phyloP scores from a whole-genome alignment of 1,140 invertebrate species.

The fruit fly (Drosophila melanogaster) region Release_6_plus_ISO1_MT NT_037436.4:10051501-10052000 shows the following conservation, averaged over 20 bases:
- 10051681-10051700: no score
- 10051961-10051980: constrained; percentile 64
- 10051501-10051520: no score
- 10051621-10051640: no score
- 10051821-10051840: constrained; percentile 27
- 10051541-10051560: no score
- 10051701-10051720: no score
- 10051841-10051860: constrained; percentile 52
- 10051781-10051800: constrained; percentile 19
- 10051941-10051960: constrained; percentile 45
- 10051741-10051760: neutral
- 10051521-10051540: no score
- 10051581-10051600: no score
- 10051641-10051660: no score
- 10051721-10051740: neutral
- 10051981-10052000: constrained; percentile 39
- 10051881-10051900: neutral
- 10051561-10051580: no score
- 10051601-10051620: no score
- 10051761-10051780: constrained; percentile 1
- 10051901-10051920: neutral
- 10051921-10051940: constrained; percentile 13
- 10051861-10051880: constrained; percentile 39
- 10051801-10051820: constrained; percentile 19
- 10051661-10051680: no score